Evolutionary conservation across 1,140 invertebrate genomes (phyloP).

Genomic region (Varroa destructor): DNA sequence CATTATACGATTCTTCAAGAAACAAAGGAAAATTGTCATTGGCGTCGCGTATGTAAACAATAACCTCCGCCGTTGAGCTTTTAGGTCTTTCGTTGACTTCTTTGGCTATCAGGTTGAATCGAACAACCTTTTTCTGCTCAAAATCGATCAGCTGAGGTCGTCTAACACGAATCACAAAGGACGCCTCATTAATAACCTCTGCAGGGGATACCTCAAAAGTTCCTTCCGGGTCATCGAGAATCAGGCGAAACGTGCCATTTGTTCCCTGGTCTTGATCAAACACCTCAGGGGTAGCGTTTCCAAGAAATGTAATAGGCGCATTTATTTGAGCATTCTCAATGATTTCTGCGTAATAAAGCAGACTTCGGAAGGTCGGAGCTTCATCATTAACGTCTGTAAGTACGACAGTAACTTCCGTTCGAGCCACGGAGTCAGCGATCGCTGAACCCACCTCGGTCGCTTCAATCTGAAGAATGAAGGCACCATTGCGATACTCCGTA

Average conservation of each 20-base stretch:
- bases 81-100: constrained; percentile 45
- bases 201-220: constrained; percentile 78
- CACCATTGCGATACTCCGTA: constrained; percentile 59
- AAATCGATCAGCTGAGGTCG: constrained; percentile 66
- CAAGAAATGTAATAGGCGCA: constrained; percentile 71
- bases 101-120: constrained; percentile 38
- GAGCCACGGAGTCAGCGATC: constrained; percentile 41
- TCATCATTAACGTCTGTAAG: constrained; percentile 91
- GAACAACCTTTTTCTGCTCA: constrained; percentile 53
- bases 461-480: constrained; percentile 71
- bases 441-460: constrained; percentile 52
- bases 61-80: constrained; percentile 65
- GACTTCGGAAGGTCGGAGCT: constrained; percentile 63
- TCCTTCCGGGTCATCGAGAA: constrained; percentile 60
- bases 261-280: constrained; percentile 51
- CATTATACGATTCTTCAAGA: constrained; percentile 53
- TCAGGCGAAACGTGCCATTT: constrained; percentile 77
- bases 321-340: constrained; percentile 79
- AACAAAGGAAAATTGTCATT: constrained; percentile 91
- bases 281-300: constrained; percentile 54
- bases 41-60: constrained; percentile 69
- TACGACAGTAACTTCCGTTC: constrained; percentile 80
- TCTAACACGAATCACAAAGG: constrained; percentile 75
- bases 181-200: constrained; percentile 76
- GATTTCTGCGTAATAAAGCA: constrained; percentile 68